Base-by-base conservation (phyloP, 2,113 vertebrate species). In the Phyllopteryx taeniolatus region DNA sequence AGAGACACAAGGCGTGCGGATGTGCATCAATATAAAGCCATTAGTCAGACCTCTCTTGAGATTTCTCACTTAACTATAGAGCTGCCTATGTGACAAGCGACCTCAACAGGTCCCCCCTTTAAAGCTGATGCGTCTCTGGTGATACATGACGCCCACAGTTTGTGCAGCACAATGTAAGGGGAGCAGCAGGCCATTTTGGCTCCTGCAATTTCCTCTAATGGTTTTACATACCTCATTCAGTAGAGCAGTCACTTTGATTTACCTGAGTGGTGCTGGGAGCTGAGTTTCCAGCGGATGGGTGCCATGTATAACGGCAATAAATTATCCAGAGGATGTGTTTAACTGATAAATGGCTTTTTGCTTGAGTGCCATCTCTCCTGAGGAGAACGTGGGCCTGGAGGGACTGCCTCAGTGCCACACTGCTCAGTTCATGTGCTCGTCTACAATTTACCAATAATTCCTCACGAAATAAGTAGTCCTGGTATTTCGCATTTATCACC, bases 241-340 rank as follows among this genome's bases (percentile, higher is more conserved):
- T 73, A 85, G 81, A 89, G 86, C 77, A 89, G 88, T 90, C 90
- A 87, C 84, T 91, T 89, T 92, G 92, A 93, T 92, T 92, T 91
- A 93, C 90, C 90, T 91, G 86, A 79, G 79, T 35, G 46, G 73
- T 80, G 72, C 65, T 70, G 78, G 81, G 73, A 83, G 83, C 80
- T 75, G 83, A 76, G 83, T 85, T 83, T 86, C 81, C 70, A 68
- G 83, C 49, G 76, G 80, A 89, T 74, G 85, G 85, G 75, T 82
- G 73, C 75, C 70, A 57, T 79, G 84, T 81, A 84, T 77, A 83
- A 78, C 77, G 46, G 80, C 65, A 66, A 85, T 91, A 91, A 92
- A 92, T 91, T 87, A 89, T 85, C 76, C 82, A 90, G 80, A 83
- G 83, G 77, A 81, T 83, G 86, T 87, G 87, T 91, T 90, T 81